Conservation (phyloP, 2,888 invertebrate species). For the Hipparchia sbordonii region DNA sequence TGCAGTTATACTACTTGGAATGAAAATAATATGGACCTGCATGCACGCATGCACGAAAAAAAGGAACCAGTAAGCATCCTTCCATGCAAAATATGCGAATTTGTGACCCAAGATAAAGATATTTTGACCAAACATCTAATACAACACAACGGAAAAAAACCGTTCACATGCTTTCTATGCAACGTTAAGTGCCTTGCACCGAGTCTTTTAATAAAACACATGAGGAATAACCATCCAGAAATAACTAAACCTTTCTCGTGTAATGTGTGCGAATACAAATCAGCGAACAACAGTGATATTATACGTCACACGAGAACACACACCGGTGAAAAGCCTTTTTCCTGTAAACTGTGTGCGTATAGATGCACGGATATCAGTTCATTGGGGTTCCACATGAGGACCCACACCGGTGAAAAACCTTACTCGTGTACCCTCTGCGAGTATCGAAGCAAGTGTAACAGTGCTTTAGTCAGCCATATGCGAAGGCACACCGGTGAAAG, state of each 20-base stretch:
- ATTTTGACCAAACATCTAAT: neutral
- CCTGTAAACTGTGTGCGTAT: neutral
- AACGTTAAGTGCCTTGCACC: neutral
- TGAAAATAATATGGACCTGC: neutral
- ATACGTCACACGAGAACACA: neutral
- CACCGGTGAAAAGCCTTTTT: neutral
- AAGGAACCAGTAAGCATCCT: neutral
- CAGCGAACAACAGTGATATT: neutral
- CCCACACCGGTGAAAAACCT: neutral
- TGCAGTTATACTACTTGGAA: neutral
- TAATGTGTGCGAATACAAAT: neutral
- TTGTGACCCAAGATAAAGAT: neutral
- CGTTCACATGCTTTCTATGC: neutral
- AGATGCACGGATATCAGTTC: neutral
- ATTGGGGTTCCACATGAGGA: neutral
- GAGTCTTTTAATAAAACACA: neutral
- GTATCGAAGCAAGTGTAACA: neutral
- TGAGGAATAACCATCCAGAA: neutral
- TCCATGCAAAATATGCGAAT: neutral
- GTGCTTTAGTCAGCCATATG: neutral
- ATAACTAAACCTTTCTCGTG: neutral
- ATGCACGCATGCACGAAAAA: neutral
- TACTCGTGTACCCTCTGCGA: constrained; percentile 1
- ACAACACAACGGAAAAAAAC: neutral
- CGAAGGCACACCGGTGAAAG: neutral